Percentiles rank a stretch among this genome's conserved stretches.
These are phyloP conservation scores for Numenius phaeopus DNA, from an alignment of 2,797 vertebrate genomes.

Conservation along the genomic window DNA sequence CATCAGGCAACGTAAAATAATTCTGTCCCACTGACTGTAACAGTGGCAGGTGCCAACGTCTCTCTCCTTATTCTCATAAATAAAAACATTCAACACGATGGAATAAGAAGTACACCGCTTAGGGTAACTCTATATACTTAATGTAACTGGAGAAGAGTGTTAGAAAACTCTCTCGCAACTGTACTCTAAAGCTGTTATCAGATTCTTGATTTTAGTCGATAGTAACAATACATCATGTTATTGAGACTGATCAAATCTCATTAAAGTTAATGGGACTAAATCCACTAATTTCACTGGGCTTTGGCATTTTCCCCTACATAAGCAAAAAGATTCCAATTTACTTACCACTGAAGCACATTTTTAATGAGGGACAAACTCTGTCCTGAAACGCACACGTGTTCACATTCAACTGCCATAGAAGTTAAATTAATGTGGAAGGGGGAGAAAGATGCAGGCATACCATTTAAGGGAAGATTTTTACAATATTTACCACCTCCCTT, in stretches of 20 bases:
- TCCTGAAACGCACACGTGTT: rapidly evolving
- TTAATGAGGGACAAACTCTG: background rate
- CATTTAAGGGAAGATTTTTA: background rate
- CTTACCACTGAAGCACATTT: background rate
- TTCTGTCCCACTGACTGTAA: background rate
- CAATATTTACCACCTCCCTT: background rate
- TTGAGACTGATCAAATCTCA: background rate
- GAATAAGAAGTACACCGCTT: background rate
- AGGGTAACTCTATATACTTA: background rate
- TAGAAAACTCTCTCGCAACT: background rate
- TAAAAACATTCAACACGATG: background rate
- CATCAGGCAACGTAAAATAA: background rate
- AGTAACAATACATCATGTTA: background rate
- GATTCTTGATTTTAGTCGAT: background rate
- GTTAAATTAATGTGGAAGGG: background rate
- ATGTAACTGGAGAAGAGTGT: background rate
- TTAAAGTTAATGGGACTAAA: background rate
- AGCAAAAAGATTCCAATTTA: background rate
- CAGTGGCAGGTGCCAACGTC: background rate
- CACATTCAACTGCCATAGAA: background rate
- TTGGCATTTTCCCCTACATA: background rate
- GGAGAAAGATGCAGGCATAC: background rate
- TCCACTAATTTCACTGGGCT: background rate
- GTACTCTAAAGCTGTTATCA: background rate
- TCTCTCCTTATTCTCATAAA: constrained; percentile 12